Percentiles rank a stretch among this genome's conserved stretches.
phyloP scores from a whole-genome alignment of 1,140 invertebrate genomes.

The Whitmania pigra region DNA sequence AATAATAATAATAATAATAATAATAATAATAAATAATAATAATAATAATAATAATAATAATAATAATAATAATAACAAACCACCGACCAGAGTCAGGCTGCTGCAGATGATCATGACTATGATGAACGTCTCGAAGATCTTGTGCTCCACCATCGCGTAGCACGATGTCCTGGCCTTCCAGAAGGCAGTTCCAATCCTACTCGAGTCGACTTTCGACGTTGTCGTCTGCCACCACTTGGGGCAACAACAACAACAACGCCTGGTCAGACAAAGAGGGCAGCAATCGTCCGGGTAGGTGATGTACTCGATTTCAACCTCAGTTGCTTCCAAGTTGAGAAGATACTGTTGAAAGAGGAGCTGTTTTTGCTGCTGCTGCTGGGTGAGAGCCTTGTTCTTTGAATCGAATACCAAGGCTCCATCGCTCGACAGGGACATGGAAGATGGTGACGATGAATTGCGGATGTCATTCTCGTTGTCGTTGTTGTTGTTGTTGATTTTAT shows the following conservation, averaged over 20 bases:
- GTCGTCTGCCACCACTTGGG: not conserved
- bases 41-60: too few species aligned
- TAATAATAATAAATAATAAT: too few species aligned
- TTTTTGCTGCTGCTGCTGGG: not conserved
- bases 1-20: not conserved
- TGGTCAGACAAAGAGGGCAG: constrained; percentile 49
- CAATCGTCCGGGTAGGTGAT: constrained; percentile 69
- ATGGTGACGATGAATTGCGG: not conserved
- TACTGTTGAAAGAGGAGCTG: not conserved
- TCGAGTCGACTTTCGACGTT: not conserved
- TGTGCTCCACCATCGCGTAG: constrained; percentile 80
- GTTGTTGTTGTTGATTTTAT: constrained; percentile 9
- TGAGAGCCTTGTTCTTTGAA: not conserved
- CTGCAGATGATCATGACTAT: constrained; percentile 94
- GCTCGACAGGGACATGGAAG: not conserved
- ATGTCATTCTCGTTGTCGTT: not conserved
- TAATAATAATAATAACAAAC: not conserved
- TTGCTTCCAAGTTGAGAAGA: constrained; percentile 30
- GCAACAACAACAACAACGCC: not conserved
- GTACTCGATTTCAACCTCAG: constrained; percentile 34
- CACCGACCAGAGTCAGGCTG: constrained; percentile 84
- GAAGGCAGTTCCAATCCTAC: not conserved
- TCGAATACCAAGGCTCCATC: not conserved
- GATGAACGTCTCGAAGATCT: constrained; percentile 97
- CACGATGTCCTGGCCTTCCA: not conserved